Conservation (phyloP, 1,140 invertebrate genomes). For the Aphelinus certus region DNA sequence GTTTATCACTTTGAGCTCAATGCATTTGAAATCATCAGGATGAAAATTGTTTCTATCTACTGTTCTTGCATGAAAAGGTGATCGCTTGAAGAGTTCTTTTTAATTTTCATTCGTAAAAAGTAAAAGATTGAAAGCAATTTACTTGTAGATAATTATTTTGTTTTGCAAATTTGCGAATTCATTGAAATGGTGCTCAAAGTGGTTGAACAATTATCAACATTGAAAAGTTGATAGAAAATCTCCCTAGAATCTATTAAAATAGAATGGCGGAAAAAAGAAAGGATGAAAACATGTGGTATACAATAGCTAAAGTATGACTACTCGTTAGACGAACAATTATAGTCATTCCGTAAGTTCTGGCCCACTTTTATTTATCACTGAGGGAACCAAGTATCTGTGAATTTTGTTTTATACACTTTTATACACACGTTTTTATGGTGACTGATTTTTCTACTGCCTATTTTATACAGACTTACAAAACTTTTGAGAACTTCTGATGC, state of each 20-base stretch:
- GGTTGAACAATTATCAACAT: conserved; percentile 1
- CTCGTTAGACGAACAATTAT: conserved; percentile 12
- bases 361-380: conserved; percentile 30
- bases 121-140: no score
- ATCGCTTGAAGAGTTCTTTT: no score
- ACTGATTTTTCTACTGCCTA: conserved; percentile 31
- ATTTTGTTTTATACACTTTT: conserved; percentile 22
- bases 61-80: no score
- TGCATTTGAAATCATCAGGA: no score
- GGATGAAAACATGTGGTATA: conserved; percentile 1
- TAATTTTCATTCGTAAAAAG: no score
- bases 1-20: no score
- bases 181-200: conserved; percentile 9
- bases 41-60: no score
- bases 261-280: not conserved
- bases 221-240: conserved; percentile 10
- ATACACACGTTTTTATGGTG: conserved; percentile 22
- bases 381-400: conserved; percentile 10
- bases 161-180: not conserved
- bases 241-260: conserved; percentile 1
- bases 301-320: conserved; percentile 16
- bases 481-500: not conserved
- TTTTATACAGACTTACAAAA: conserved; percentile 31
- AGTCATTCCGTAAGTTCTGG: conserved; percentile 33
- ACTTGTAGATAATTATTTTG: not conserved